Conservation (phyloP, 2,113 vertebrate species). For the Phoenicopterus ruber region DNA sequence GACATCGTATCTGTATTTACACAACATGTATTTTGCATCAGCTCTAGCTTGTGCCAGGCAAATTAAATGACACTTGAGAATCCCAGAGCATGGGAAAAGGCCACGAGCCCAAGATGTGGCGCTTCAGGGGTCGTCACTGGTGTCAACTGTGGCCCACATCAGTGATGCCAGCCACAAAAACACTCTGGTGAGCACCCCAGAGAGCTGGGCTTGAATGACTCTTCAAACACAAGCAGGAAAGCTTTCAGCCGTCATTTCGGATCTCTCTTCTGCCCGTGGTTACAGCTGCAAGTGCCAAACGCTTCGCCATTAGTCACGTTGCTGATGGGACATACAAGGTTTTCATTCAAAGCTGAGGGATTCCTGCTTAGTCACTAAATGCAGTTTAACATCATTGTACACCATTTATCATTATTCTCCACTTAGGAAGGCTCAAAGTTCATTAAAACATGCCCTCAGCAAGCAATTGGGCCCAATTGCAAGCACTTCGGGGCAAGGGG, state of each 20-base stretch:
- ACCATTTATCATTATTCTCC: background rate
- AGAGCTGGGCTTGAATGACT: background rate
- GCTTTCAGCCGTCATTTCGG: background rate
- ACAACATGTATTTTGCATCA: background rate
- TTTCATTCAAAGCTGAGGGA: background rate
- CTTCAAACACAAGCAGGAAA: background rate
- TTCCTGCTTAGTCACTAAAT: background rate
- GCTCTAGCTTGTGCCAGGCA: background rate
- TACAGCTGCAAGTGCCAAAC: background rate
- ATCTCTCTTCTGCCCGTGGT: background rate
- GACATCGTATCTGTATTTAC: constrained; percentile 1
- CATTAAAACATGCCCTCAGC: background rate
- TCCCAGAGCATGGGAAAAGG: background rate
- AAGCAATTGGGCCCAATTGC: background rate
- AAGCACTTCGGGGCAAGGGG: background rate
- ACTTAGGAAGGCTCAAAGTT: background rate
- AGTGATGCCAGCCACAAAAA: background rate
- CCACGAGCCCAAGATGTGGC: background rate
- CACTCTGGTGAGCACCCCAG: background rate
- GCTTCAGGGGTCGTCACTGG: background rate
- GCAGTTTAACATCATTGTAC: background rate
- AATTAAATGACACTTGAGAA: background rate
- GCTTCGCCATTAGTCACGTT: background rate
- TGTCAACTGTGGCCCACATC: background rate
- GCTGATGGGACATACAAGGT: background rate